A percentile compares a stretch with the other conserved stretches of the same genome.
These are phyloP conservation scores for Zaprionus obscuricornis DNA, from an alignment of 2,888 invertebrate genomes.

Conservation along the genomic window DNA sequence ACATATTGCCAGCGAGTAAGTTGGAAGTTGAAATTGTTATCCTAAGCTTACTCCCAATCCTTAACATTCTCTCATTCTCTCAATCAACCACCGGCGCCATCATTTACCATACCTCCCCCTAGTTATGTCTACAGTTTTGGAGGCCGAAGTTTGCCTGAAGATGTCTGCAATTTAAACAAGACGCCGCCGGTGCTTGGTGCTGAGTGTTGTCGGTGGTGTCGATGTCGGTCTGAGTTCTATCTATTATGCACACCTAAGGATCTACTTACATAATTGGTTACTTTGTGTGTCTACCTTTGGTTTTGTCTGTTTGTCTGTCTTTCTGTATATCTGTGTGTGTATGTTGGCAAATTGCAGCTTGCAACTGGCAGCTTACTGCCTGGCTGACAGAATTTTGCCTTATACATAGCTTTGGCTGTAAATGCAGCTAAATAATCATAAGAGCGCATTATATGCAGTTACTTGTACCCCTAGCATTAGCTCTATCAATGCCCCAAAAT, in stretches of 20 bases:
- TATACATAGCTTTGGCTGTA: constrained; percentile 34
- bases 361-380: constrained; percentile 15
- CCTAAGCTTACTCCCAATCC: not conserved
- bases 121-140: not conserved
- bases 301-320: constrained; percentile 10
- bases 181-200: constrained; percentile 6
- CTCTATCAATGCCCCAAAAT: constrained; percentile 20
- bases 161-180: constrained; percentile 62
- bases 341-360: constrained; percentile 13
- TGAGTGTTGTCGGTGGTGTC: constrained; percentile 17
- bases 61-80: too few relatives aligned
- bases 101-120: not conserved
- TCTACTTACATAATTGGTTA: constrained; percentile 75
- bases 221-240: constrained; percentile 30
- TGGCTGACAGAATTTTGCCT: too few relatives aligned
- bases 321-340: not conserved
- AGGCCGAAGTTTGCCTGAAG: constrained; percentile 28
- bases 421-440: constrained; percentile 58
- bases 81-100: too few relatives aligned
- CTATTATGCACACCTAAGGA: constrained; percentile 67
- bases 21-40: constrained; percentile 55
- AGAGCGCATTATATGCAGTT: constrained; percentile 20
- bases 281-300: constrained; percentile 6
- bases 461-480: constrained; percentile 22
- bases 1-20: constrained; percentile 92